Conservation (phyloP, 2,888 invertebrate genomes). For the Metacarcinus magister region DNA sequence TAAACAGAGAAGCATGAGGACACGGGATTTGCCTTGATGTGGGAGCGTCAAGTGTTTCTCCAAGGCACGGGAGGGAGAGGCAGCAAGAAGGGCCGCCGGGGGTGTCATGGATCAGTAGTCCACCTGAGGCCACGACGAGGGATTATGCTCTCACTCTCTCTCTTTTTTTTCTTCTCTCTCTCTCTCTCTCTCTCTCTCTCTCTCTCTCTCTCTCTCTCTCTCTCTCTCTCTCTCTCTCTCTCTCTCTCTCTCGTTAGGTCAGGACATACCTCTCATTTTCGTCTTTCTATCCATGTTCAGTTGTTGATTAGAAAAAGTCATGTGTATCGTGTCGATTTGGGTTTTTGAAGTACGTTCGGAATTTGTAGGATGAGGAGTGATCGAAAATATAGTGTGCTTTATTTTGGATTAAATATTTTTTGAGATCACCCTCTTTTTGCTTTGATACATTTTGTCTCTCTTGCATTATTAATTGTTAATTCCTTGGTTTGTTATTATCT, state of each 20-base stretch:
- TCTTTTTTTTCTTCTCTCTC: slow-evolving; percentile 67
- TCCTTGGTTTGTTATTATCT: neutral
- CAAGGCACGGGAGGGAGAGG: slow-evolving; percentile 57
- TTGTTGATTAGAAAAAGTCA: neutral
- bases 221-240: slow-evolving; percentile 28
- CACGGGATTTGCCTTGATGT: slow-evolving; percentile 67
- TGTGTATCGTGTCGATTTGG: neutral
- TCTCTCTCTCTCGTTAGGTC: neutral
- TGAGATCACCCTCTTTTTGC: neutral
- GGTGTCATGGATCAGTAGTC: slow-evolving; percentile 39
- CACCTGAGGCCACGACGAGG: neutral
- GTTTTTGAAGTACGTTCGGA: neutral
- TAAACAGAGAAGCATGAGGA: slow-evolving; percentile 75
- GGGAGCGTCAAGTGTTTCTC: slow-evolving; percentile 52
- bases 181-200: slow-evolving; percentile 64
- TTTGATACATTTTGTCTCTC: neutral
- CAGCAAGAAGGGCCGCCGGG: neutral
- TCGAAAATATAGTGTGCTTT: neutral
- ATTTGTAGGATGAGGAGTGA: neutral
- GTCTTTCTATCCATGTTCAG: neutral
- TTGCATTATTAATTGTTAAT: neutral
- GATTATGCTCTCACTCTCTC: neutral
- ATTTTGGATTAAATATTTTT: neutral
- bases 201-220: slow-evolving; percentile 61
- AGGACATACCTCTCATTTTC: neutral